Base-by-base conservation (phyloP, 2,888 invertebrate genomes). In the Polymixis flavicincta region DNA sequence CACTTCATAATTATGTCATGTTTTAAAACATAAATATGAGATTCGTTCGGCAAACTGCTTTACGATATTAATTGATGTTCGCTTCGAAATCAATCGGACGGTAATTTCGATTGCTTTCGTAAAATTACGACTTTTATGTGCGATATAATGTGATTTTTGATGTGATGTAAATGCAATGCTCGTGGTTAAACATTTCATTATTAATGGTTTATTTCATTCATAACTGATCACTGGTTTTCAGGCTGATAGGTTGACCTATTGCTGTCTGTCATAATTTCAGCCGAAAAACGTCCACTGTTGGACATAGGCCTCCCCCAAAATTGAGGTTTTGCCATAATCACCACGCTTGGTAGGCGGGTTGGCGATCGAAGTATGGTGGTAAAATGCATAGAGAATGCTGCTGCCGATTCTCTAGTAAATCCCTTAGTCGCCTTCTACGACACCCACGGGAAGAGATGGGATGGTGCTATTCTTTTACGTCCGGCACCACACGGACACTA, bases 91-190 rank as follows among this genome's bases (percentile, higher is more conserved):
- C 81, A 86, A 81, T 86, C 65, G 71, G 45, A 69, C 68, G 71
- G 64, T 79, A 71, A 86, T 87, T 87, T 78, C 69, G 66, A 82
- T 83, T 77, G 85, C 74, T 83, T 86, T 83, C 73, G 67, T 74
- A 37, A 42, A 75, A 78, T 81, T 71, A 70, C 37, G 54, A 67
- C 25, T 66, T 82, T 76, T 76, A 74, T 84, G 55, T 63, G 28
- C 42, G 48, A 25, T 45, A 63, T 73, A 59, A 76, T 77, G 25
- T 63, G 60, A 64, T 74, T 72, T 72, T 72, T 71, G 14, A 67
- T 83, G 55, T 60, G 42, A 68, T 71, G 25, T 72, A 50, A 79
- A 72, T 48, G 14, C 14, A 17, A n/a, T 54, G 17, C 74, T 64
- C 13, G 4, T 59, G 65, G 77, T 45, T 66, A 28, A 55, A 37